Conservation (phyloP, 2,113 vertebrate genomes). For the Nothobranchius kuhntae region DNA sequence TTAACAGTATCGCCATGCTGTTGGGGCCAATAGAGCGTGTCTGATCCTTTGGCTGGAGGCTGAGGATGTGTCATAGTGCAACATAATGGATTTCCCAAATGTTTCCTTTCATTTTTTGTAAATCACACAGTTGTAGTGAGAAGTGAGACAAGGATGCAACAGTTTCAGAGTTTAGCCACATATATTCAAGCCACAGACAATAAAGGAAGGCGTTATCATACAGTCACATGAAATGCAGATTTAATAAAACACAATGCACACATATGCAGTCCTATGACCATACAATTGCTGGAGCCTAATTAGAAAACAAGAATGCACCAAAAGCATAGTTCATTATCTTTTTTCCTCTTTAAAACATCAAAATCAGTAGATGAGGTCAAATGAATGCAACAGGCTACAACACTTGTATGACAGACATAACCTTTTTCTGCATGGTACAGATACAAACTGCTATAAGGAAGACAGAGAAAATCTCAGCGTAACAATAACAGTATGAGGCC, state of each 20-base stretch:
- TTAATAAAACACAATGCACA: constrained; percentile 86
- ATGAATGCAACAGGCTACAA: constrained; percentile 64
- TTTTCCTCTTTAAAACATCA: constrained; percentile 65
- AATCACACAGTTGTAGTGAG: constrained; percentile 32
- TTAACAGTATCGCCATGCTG: constrained; percentile 54
- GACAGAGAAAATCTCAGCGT: constrained; percentile 78
- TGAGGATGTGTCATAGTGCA: constrained; percentile 41
- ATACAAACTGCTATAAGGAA: constrained; percentile 78
- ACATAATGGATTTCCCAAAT: constrained; percentile 63
- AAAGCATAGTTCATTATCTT: constrained; percentile 62
- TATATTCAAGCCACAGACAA: constrained; percentile 58
- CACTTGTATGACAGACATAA: constrained; percentile 70
- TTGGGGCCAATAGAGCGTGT: constrained; percentile 52
- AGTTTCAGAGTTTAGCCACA: constrained; percentile 53
- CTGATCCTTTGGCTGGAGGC: constrained; percentile 62
- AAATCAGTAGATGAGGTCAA: constrained; percentile 79
- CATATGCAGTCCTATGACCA: constrained; percentile 83
- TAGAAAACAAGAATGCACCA: constrained; percentile 77
- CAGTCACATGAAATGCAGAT: constrained; percentile 80
- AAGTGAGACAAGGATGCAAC: constrained; percentile 44
- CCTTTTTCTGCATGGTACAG: constrained; percentile 71
- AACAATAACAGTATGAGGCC: constrained; percentile 78
- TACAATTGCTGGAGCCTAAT: constrained; percentile 80
- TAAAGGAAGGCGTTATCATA: constrained; percentile 64
- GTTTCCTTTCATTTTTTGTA: constrained; percentile 24